A percentile compares a stretch with the other conserved stretches of the same genome.
Evolutionary conservation across 2,113 vertebrate genomes (phyloP).

Genomic region (Prolemur simus): DNA sequence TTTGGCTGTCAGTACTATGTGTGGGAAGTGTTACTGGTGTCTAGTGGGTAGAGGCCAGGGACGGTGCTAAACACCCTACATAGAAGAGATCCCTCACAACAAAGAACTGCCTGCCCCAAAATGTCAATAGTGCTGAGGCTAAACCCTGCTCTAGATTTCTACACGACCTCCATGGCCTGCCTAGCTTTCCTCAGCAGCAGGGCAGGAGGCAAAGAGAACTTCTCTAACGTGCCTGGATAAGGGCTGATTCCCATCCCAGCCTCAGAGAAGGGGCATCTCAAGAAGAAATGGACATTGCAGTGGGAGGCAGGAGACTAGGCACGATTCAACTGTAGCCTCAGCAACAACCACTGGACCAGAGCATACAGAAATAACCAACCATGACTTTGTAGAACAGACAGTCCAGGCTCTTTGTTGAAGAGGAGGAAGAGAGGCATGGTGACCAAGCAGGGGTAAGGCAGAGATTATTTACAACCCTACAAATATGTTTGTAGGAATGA

Average conservation of each 20-base stretch:
- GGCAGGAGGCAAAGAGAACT: background rate
- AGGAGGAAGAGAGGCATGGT: background rate
- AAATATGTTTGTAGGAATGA: background rate
- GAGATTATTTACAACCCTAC: background rate
- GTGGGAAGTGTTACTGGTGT: background rate
- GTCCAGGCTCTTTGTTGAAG: background rate
- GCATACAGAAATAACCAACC: background rate
- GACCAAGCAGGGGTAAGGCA: background rate
- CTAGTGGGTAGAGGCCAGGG: background rate
- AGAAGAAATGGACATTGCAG: background rate
- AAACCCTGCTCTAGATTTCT: background rate
- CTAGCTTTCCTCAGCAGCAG: background rate
- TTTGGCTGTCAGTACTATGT: background rate
- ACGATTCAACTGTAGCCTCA: background rate
- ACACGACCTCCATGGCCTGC: background rate
- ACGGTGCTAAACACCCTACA: background rate
- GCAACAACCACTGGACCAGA: background rate
- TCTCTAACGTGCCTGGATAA: background rate
- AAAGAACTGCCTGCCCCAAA: background rate
- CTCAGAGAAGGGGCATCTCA: background rate
- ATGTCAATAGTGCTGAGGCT: background rate
- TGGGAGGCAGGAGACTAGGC: background rate
- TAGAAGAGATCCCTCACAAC: background rate
- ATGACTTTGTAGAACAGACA: background rate
- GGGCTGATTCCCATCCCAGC: background rate